phyloP scores from a whole-genome alignment of 2,113 vertebrate species.

The Ariopsis seemanni region DNA sequence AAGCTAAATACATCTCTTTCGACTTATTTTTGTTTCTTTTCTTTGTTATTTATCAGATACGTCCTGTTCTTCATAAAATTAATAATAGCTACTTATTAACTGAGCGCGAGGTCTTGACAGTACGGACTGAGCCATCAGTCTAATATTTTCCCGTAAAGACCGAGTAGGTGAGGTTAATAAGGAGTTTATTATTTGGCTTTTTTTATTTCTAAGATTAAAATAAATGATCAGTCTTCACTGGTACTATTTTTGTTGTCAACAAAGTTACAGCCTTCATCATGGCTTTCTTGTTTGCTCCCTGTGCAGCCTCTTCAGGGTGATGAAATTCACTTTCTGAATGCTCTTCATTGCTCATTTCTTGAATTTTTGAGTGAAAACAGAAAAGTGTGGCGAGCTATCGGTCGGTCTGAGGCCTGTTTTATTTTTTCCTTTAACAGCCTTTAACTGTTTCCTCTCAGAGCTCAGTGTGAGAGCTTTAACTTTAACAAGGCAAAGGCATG shows the following conservation, averaged over 20 bases:
- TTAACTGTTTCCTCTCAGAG: neutral
- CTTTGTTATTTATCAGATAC: neutral
- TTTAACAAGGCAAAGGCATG: slow-evolving; percentile 8
- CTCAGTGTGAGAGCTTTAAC: neutral
- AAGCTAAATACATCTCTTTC: neutral
- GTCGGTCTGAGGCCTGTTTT: slow-evolving; percentile 1
- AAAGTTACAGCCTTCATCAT: too few relatives aligned
- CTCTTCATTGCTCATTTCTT: too few relatives aligned
- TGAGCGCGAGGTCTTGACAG: too few relatives aligned
- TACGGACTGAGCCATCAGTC: too few relatives aligned
- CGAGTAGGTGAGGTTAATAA: too few relatives aligned
- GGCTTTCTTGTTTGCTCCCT: too few relatives aligned
- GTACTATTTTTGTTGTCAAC: too few relatives aligned
- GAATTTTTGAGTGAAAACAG: neutral
- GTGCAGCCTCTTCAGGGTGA: too few relatives aligned
- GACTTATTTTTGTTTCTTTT: neutral
- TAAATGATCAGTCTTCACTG: neutral
- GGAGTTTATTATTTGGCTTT: too few relatives aligned
- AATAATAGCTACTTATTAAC: neutral
- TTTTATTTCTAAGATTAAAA: too few relatives aligned
- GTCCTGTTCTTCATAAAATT: neutral
- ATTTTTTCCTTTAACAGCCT: neutral
- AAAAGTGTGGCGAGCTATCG: neutral
- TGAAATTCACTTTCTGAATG: too few relatives aligned
- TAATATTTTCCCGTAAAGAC: too few relatives aligned